phyloP scores from a whole-genome alignment of 2,888 invertebrate genomes.

The Mycalesis mineus region DNA sequence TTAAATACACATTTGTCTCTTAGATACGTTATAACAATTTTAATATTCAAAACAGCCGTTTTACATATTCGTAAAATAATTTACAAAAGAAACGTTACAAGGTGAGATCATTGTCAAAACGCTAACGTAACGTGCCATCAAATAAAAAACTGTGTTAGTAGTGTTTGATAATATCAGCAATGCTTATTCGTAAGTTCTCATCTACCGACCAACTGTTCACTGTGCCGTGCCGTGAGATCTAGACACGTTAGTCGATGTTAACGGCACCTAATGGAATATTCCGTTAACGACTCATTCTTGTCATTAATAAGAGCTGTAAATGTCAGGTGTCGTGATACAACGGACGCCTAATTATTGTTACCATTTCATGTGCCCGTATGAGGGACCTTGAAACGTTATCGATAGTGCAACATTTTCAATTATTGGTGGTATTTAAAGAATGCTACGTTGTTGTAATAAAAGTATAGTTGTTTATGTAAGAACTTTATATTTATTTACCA shows the following conservation, averaged over 20 bases:
- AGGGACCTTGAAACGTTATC: background rate
- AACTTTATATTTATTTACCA: too few species aligned
- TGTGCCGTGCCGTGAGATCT: slow-evolving; percentile 22
- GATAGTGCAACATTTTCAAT: background rate
- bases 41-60: too few species aligned
- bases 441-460: too few species aligned
- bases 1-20: too few species aligned
- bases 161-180: background rate
- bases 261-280: slow-evolving; percentile 23
- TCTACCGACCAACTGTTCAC: background rate
- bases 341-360: background rate
- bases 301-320: background rate
- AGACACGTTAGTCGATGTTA: slow-evolving; percentile 16
- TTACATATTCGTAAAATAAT: background rate
- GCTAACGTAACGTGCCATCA: background rate
- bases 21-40: too few species aligned
- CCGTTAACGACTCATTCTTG: background rate
- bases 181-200: slow-evolving; percentile 10
- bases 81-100: background rate
- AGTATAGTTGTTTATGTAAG: too few species aligned
- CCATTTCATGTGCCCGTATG: background rate
- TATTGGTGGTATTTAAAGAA: too few species aligned
- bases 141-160: background rate
- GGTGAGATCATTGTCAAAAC: background rate
- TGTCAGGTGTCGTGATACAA: background rate